These are phyloP conservation scores for Pogona vitticeps DNA, from an alignment of 2,113 vertebrate species.

Conservation along the genomic window DNA sequence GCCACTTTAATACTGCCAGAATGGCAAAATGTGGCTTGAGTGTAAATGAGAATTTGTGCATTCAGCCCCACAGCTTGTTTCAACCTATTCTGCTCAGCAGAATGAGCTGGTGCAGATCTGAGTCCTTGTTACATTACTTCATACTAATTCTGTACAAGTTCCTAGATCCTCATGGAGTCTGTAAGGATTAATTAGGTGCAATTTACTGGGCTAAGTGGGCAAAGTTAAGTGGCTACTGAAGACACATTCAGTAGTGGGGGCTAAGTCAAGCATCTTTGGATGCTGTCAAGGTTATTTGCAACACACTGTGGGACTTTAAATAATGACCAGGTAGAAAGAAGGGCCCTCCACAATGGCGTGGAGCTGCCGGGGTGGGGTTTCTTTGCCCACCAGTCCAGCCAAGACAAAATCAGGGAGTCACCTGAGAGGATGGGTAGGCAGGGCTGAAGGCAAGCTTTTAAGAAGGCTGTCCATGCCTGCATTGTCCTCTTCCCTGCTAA, in stretches of 20 bases:
- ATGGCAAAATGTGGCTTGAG: slow-evolving; percentile 5
- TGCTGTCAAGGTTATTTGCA: no score
- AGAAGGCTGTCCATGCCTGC: no score
- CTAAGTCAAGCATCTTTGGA: neutral
- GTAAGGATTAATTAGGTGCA: neutral
- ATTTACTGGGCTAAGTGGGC: no score
- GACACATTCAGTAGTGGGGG: neutral
- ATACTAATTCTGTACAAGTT: neutral
- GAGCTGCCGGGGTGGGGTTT: no score
- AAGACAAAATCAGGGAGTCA: no score
- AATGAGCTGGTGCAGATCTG: neutral
- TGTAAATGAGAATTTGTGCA: neutral
- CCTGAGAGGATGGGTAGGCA: no score
- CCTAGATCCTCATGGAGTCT: neutral
- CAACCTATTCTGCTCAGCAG: neutral
- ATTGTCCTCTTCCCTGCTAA: no score
- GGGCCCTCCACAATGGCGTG: no score
- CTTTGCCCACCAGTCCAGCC: no score
- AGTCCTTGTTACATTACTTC: neutral
- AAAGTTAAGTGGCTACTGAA: neutral
- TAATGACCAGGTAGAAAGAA: neutral
- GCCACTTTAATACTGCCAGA: slow-evolving; percentile 10
- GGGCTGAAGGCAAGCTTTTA: no score
- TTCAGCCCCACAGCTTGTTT: neutral
- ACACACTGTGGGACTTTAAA: neutral